Conservation (phyloP, 2,888 invertebrate species). For the Rapana venosa region DNA sequence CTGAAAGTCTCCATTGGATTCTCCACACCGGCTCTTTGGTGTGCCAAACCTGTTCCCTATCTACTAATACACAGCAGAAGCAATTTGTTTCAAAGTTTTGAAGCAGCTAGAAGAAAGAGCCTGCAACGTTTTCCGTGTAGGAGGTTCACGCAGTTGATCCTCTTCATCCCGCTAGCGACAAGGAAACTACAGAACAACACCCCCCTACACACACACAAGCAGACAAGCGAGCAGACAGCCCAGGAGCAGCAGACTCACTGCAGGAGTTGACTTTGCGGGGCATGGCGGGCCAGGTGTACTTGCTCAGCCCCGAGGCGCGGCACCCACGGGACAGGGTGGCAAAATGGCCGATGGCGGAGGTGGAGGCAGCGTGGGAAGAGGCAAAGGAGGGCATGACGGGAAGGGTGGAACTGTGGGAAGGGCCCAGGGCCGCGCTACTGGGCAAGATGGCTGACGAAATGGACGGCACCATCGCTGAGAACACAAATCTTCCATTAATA, state of each 20-base stretch:
- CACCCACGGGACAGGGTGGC: conserved; percentile 57
- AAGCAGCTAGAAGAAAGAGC: too few species aligned
- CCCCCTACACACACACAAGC: background rate
- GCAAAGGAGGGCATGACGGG: conserved; percentile 24
- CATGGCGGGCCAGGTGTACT: conserved; percentile 50
- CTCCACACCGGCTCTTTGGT: too few species aligned
- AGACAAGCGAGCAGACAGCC: background rate
- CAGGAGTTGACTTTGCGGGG: conserved; percentile 59
- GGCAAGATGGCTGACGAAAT: conserved; percentile 54
- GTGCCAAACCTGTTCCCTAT: too few species aligned
- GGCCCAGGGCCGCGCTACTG: conserved; percentile 53
- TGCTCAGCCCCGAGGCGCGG: conserved; percentile 41
- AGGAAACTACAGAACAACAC: background rate
- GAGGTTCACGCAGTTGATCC: too few species aligned
- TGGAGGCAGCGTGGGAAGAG: conserved; percentile 8
- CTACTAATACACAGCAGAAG: too few species aligned
- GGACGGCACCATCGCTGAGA: conserved; percentile 52
- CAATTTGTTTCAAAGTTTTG: too few species aligned
- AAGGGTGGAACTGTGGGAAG: conserved; percentile 51
- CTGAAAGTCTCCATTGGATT: too few species aligned
- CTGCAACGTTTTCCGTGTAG: too few species aligned
- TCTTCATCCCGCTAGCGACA: too few species aligned
- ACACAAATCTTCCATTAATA: background rate
- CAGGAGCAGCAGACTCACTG: conserved; percentile 52
- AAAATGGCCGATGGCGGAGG: conserved; percentile 51